Base-by-base conservation (phyloP, 2,888 invertebrate genomes). In the Chalcosyrphus nemorum region DNA sequence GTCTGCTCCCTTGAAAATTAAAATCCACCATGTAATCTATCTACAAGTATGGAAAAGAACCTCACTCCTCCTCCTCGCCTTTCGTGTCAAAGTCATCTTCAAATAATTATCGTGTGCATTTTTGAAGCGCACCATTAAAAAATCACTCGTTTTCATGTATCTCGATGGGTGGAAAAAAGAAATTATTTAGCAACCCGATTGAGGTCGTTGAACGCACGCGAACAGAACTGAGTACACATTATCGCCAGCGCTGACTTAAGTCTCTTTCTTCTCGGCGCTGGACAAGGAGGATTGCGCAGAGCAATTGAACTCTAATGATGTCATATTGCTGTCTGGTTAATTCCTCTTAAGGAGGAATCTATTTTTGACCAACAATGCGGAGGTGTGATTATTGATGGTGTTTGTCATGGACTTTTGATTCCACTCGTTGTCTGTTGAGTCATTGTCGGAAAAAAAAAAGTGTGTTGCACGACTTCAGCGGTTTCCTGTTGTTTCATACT, bases 271-370 rank as follows among this genome's bases (percentile, higher is more conserved):
- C n/a, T n/a, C n/a, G n/a, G n/a, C n/a, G 59, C 47, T 52, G 61
- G 27, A 59, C 13, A 11, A 24, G 61, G 13, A 50, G 13, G 5
- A 32, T 17, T 27, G 82, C 24, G 59, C 56, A 32, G 27, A 68
- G 82, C 68, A 82, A 82, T 82, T 82, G 78, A 82, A 82, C 82
- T 82, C 54, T 72, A 82, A 82, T 82, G 82, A 82, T 82, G 78
- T 82, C 82, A 82, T 78, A 78, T 68, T 17, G 66, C 17, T 59
- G n/a, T n/a, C 54, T 72, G 52, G 45, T 47, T 77, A 66, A 71
- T 76, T 66, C 38, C 52, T 61, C 32, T 32, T 70, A 29, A 52
- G 66, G 52, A 43, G 11, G 68, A 45, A 27, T 77, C 76, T 77
- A 70, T 77, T 70, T 70, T 70, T 52, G 76, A 61, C 54, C 76